Percentiles rank a stretch among this genome's conserved stretches.
phyloP scores from a whole-genome alignment of 2,888 invertebrate genomes.

The Blastobasis adustella region DNA sequence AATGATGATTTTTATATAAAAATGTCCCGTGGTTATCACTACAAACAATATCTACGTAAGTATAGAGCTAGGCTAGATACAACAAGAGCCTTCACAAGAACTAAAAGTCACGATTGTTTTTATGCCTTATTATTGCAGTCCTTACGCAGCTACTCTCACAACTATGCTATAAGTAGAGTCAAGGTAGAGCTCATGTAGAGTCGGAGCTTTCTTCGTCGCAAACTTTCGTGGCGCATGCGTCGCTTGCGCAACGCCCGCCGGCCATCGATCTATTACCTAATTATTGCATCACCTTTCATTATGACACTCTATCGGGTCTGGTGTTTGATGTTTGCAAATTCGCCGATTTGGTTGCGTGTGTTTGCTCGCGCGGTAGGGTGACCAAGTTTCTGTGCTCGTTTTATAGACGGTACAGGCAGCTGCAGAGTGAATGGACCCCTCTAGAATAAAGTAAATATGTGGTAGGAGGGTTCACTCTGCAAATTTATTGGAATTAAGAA shows the following conservation, averaged over 20 bases:
- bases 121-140: slow-evolving; percentile 30
- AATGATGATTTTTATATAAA: too few relatives aligned
- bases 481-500: too few relatives aligned
- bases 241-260: slow-evolving; percentile 36
- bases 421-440: too few relatives aligned
- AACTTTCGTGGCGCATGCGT: not conserved
- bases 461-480: too few relatives aligned
- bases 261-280: slow-evolving; percentile 61
- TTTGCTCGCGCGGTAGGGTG: too few relatives aligned
- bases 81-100: slow-evolving; percentile 6
- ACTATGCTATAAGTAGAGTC: slow-evolving; percentile 7
- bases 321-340: slow-evolving; percentile 39
- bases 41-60: too few relatives aligned
- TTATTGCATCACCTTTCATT: slow-evolving; percentile 46
- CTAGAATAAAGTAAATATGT: too few relatives aligned
- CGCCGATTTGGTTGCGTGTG: slow-evolving; percentile 8
- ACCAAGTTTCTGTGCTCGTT: too few relatives aligned
- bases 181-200: too few relatives aligned
- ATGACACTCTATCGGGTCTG: slow-evolving; percentile 37
- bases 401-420: too few relatives aligned
- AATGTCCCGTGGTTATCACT: too few relatives aligned
- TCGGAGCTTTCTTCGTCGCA: slow-evolving; percentile 9
- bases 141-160: slow-evolving; percentile 23
- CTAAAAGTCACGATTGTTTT: slow-evolving; percentile 34
- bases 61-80: not conserved